Evolutionary conservation across 2,888 invertebrate species (phyloP), one percentile per base, ranked within the genome.

Genomic region (Acanthoscelides obtectus): DNA sequence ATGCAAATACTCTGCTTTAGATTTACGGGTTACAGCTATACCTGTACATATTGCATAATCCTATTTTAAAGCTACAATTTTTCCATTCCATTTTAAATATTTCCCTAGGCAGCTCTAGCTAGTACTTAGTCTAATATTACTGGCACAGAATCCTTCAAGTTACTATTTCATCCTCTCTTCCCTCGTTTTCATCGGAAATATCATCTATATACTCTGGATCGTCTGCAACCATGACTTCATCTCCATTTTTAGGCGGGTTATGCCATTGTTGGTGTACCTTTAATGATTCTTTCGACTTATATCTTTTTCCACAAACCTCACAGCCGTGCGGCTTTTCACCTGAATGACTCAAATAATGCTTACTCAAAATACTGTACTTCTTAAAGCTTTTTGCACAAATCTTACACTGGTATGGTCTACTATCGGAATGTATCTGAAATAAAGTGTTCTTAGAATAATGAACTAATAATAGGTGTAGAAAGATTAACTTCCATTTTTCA

Each of bases 371-470:
- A 0, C 75, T 74, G 68, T 77, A 76, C 67, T 77, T 77, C 66
- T 78, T 78, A 67, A 78, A 78, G 17, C 73, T 66, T 67, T 77
- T 78, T 4, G 73, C 75, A 65, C 78, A 78, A 17, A 75, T 20
- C 2, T 70, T 75, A 64, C 78, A 78, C 65, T 75, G 73, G 69
- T 74, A 78, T 17, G 78, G 78, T 64, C 78, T 70, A 27, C 75
- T 77, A 21, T 77, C 75, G 22, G 76, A 77, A 72, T 76, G 75
- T 12, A 45, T 45, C 45, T 45, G 17, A 45, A 45, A 67, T 1
- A 67, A 67, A 67, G 17, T 65, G 66, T 21, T 12, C n/a, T n/a
- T 1, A 45, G 17, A 45, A 45, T 45, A 45, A 45, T 45, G n/a
- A n/a, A n/a, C n/a, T n/a, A n/a, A n/a, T n/a, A n/a, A n/a, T n/a